Evolutionary conservation across 2,113 vertebrate species (phyloP).

Genomic region (Nansenia antarctica): DNA sequence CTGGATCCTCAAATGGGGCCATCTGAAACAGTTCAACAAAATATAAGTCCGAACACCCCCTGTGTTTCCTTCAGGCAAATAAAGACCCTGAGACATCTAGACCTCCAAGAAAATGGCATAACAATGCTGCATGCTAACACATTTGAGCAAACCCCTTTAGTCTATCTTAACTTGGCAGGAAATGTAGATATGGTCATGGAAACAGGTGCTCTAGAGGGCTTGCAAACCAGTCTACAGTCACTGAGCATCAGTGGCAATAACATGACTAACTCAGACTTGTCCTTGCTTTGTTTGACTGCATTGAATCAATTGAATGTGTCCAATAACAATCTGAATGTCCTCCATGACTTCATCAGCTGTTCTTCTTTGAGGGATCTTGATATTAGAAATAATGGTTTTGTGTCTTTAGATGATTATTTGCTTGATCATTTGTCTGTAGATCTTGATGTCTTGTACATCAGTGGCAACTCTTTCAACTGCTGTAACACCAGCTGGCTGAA

Average conservation of each 20-base stretch:
- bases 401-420: conserved; percentile 41
- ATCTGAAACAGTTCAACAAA: neutral
- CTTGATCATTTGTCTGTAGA: conserved; percentile 31
- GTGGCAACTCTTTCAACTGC: conserved; percentile 79
- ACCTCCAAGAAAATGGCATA: conserved; percentile 70
- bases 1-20: neutral
- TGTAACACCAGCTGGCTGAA: conserved; percentile 75
- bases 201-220: conserved; percentile 47
- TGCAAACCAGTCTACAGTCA: conserved; percentile 69
- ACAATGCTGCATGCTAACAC: conserved; percentile 53
- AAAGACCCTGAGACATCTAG: conserved; percentile 70
- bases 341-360: conserved; percentile 65
- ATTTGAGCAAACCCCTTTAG: conserved; percentile 65
- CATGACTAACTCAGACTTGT: conserved; percentile 51
- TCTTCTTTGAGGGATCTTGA: conserved; percentile 67
- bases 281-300: conserved; percentile 64
- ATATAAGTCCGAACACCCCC: neutral
- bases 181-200: conserved; percentile 67
- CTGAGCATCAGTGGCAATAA: conserved; percentile 73
- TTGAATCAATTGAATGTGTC: conserved; percentile 74
- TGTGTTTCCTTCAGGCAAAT: conserved; percentile 72
- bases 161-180: conserved; percentile 73
- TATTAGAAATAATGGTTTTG: conserved; percentile 66
- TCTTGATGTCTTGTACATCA: conserved; percentile 60
- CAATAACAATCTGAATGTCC: conserved; percentile 56